Evolutionary conservation across 2,113 vertebrate genomes (phyloP), one percentile per base, ranked within the genome.

Genomic region (Sander vitreus): DNA sequence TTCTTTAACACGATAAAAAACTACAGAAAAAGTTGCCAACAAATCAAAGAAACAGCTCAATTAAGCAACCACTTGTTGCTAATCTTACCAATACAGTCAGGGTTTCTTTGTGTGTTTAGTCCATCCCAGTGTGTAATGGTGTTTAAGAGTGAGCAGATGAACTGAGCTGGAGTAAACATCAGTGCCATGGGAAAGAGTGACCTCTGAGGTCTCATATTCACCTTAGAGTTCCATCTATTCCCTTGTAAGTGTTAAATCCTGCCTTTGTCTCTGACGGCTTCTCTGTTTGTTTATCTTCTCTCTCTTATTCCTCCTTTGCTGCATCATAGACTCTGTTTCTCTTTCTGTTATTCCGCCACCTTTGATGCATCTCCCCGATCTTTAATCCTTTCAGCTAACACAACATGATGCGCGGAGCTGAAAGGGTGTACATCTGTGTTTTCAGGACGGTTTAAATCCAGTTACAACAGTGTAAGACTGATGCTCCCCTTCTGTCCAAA

Each of bases 321-420:
- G 62, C 85, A 68, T 85, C 85, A 86, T 89, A 54, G 89, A 88
- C 81, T 89, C 80, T 85, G 82, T 91, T 90, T 91, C 78, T 92
- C 75, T 92, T 84, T 92, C 86, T 91, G 84, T 92, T 90, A 71
- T 87, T 69, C 80, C 62, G 68, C 88, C 84, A 92, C 87, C 90
- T 94, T 94, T 94, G 91, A 94, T 93, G 94, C 89, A 62, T 89
- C 88, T 81, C 89, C 82, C 59, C 86, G 74, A 81, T 86, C 91
- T 92, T 88, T 92, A 96, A 95, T 96, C 95, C 91, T 69, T 95
- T 95, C 83, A 62, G 92, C 91, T 87, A 95, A 96, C 95, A 96
- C 87, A 85, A 86, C 93, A 81, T 55, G 85, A 89, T 88, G 91
- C 13, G 60, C 71, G 3, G 83, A 81, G 66, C 75, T 92, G 90